Conservation (phyloP, 2,888 invertebrate species). For the Agonopterix arenella region DNA sequence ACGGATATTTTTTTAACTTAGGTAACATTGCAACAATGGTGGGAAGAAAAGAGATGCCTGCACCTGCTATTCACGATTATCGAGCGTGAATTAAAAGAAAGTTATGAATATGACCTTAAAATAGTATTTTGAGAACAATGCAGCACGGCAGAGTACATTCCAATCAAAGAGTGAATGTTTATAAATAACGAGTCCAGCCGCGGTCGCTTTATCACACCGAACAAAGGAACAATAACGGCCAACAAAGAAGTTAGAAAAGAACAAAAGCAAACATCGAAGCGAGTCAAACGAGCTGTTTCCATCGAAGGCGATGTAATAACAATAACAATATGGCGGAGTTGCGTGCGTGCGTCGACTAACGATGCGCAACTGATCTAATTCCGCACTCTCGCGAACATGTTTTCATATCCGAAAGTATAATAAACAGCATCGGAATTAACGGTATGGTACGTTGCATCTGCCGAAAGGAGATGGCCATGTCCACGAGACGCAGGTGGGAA, state of each 20-base stretch:
- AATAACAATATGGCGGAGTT: constrained; percentile 56
- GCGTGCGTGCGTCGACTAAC: constrained; percentile 36
- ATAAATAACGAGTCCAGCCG: constrained; percentile 47
- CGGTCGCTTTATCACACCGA: constrained; percentile 46
- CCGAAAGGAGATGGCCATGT: constrained; percentile 26
- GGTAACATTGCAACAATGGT: constrained; percentile 21
- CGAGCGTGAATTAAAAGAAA: not conserved
- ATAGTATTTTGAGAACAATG: constrained; percentile 30
- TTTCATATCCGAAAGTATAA: constrained; percentile 29
- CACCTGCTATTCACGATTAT: constrained; percentile 20
- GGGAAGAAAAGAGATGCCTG: constrained; percentile 13
- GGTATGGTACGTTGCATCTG: constrained; percentile 27
- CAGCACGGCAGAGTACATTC: constrained; percentile 34
- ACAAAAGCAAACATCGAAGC: constrained; percentile 58
- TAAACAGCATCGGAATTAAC: constrained; percentile 35
- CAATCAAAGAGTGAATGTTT: constrained; percentile 53
- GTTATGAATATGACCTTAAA: constrained; percentile 21
- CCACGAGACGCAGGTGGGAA: constrained; percentile 27
- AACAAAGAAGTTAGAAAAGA: constrained; percentile 65
- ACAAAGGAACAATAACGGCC: constrained; percentile 63
- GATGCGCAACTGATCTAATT: constrained; percentile 45
- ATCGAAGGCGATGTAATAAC: constrained; percentile 52
- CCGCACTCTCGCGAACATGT: constrained; percentile 26
- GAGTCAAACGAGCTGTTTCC: constrained; percentile 56
- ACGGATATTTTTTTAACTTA: constrained; percentile 14